phyloP scores from a whole-genome alignment of 2,888 invertebrate species.

The Ganaspis brasiliensis region DNA sequence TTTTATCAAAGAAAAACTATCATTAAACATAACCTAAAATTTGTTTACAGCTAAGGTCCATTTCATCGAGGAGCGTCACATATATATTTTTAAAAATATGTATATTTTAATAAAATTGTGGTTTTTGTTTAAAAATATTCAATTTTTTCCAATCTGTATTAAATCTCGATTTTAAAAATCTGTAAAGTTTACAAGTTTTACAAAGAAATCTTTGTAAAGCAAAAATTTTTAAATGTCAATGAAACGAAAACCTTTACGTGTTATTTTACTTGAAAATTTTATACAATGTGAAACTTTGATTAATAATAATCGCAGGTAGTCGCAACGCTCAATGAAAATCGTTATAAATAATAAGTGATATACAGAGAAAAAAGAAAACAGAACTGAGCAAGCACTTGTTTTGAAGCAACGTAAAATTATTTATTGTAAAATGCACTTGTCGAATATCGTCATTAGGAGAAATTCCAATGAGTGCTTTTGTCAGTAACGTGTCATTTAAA shows the following conservation, averaged over 20 bases:
- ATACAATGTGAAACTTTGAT: constrained; percentile 9
- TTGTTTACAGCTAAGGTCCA: no score
- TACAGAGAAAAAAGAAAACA: not conserved
- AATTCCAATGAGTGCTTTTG: not conserved
- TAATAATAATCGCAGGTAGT: constrained; percentile 19
- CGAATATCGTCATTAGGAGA: not conserved
- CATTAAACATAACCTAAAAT: no score
- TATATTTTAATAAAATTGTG: no score
- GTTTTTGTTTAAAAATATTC: no score
- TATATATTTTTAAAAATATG: no score
- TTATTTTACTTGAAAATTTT: constrained; percentile 33
- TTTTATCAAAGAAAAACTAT: no score
- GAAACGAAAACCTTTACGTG: constrained; percentile 8
- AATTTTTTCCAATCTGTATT: no score
- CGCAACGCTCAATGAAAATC: constrained; percentile 39
- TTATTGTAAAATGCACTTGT: constrained; percentile 37
- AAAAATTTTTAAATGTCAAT: no score
- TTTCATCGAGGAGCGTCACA: no score
- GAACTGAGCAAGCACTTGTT: constrained; percentile 23
- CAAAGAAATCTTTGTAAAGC: no score
- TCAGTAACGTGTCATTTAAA: constrained; percentile 32
- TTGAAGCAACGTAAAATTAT: constrained; percentile 26
- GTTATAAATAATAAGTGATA: constrained; percentile 16
- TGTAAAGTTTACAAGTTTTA: not conserved
- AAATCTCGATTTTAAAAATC: no score